Conservation (phyloP, 2,797 vertebrate species). For the Oryzias dopingdopingensis region DNA sequence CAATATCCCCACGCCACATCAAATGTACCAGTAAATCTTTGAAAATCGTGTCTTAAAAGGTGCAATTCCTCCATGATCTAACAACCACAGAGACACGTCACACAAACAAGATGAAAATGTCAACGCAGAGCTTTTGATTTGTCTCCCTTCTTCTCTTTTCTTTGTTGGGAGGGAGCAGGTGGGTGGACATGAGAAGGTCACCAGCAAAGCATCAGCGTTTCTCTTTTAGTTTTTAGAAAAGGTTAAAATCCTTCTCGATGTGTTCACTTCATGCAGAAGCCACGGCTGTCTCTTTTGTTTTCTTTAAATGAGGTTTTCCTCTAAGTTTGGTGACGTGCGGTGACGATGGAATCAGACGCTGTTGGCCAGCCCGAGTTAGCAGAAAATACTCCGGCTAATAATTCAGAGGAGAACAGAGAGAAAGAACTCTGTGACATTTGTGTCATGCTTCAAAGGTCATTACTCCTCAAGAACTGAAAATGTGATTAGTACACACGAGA, state of each 20-base stretch:
- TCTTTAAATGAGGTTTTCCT: background rate
- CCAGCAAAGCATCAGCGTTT: background rate
- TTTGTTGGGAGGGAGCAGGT: slow-evolving; percentile 1
- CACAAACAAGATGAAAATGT: background rate
- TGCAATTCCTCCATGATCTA: background rate
- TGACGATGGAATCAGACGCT: slow-evolving; percentile 13
- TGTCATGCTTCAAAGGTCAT: slow-evolving; percentile 30
- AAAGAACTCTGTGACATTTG: slow-evolving; percentile 16
- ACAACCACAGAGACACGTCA: background rate
- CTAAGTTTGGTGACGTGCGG: background rate
- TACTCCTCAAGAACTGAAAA: slow-evolving; percentile 24
- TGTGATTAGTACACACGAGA: slow-evolving; percentile 16
- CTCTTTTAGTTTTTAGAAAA: background rate
- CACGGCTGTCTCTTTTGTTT: background rate
- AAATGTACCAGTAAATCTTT: background rate
- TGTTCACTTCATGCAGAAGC: background rate
- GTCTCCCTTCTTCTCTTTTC: slow-evolving; percentile 1
- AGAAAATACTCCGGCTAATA: slow-evolving; percentile 20
- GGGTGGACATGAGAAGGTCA: slow-evolving; percentile 8
- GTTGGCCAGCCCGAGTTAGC: slow-evolving; percentile 33
- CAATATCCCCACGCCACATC: too few species aligned
- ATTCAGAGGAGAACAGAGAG: slow-evolving; percentile 11
- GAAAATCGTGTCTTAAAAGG: slow-evolving; percentile 1
- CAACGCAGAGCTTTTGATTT: slow-evolving; percentile 1
- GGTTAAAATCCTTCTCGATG: background rate